A percentile compares a stretch with the other conserved stretches of the same genome.
phyloP scores from a whole-genome alignment of 2,113 vertebrate genomes.

The Cyprinodon brontotheroides region DNA sequence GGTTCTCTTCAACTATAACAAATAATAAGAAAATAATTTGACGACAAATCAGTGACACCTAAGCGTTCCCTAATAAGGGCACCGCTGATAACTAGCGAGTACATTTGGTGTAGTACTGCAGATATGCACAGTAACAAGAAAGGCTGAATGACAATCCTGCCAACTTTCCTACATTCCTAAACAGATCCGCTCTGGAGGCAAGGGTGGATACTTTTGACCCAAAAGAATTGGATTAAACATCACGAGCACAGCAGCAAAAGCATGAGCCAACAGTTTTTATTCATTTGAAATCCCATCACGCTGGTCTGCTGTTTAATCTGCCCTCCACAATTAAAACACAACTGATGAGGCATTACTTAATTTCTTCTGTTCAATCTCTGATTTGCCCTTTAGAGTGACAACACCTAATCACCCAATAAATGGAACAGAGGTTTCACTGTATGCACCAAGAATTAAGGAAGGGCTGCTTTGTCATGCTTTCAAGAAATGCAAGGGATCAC shows the following conservation, averaged over 20 bases:
- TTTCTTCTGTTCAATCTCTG: background rate
- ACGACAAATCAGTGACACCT: background rate
- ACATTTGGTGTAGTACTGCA: background rate
- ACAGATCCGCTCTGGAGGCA: conserved; percentile 39
- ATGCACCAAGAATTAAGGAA: background rate
- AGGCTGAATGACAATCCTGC: conserved; percentile 21
- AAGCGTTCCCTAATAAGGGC: background rate
- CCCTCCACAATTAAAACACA: conserved; percentile 12
- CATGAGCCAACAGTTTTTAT: conserved; percentile 6
- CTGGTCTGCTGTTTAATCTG: conserved; percentile 7
- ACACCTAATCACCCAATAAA: background rate
- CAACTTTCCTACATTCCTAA: conserved; percentile 24
- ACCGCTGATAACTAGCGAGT: background rate
- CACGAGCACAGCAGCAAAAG: conserved; percentile 45
- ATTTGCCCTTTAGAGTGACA: background rate
- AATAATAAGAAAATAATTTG: background rate
- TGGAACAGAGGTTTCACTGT: background rate
- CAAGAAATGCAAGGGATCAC: background rate
- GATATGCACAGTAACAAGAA: conserved; percentile 9
- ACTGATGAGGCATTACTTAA: conserved; percentile 3
- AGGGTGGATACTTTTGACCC: conserved; percentile 45
- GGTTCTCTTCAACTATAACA: background rate
- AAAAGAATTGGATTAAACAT: conserved; percentile 58
- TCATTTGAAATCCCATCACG: conserved; percentile 17
- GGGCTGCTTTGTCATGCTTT: background rate